A percentile compares a stretch with the other conserved stretches of the same genome.
phyloP scores from a whole-genome alignment of 2,797 vertebrate species.

The Paratrypauchen microcephalus region DNA sequence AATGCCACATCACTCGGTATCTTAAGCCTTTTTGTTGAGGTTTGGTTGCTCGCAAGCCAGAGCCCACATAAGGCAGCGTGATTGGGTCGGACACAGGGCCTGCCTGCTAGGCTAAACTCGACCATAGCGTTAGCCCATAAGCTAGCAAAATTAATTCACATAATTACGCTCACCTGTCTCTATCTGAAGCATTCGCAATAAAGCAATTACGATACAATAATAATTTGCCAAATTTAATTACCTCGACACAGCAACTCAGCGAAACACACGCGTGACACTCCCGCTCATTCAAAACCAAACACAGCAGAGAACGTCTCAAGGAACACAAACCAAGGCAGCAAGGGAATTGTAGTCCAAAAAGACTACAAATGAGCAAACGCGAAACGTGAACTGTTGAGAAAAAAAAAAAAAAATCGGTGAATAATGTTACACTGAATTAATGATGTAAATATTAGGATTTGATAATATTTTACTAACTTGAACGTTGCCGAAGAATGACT shows the following conservation, averaged over 20 bases:
- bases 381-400: too few relatives aligned
- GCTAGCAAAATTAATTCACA: background rate
- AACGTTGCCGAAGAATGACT: background rate
- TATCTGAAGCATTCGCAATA: background rate
- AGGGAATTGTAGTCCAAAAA: constrained; percentile 63
- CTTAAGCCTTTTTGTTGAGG: too few relatives aligned
- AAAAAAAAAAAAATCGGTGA: too few relatives aligned
- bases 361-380: constrained; percentile 24
- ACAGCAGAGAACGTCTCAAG: constrained; percentile 5
- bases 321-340: background rate
- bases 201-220: background rate
- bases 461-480: background rate
- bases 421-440: background rate
- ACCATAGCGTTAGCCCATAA: background rate
- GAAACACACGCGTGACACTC: constrained; percentile 39
- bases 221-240: constrained; percentile 11
- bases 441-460: background rate
- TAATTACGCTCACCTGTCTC: background rate
- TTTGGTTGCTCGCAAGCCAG: too few relatives aligned
- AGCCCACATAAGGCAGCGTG: too few relatives aligned
- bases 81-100: too few relatives aligned
- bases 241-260: constrained; percentile 18
- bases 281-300: constrained; percentile 64
- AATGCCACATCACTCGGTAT: too few relatives aligned
- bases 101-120: background rate